Evolutionary conservation across 2,113 vertebrate species (phyloP), one percentile per base, ranked within the genome.

Genomic region (Hippocampus abdominalis): DNA sequence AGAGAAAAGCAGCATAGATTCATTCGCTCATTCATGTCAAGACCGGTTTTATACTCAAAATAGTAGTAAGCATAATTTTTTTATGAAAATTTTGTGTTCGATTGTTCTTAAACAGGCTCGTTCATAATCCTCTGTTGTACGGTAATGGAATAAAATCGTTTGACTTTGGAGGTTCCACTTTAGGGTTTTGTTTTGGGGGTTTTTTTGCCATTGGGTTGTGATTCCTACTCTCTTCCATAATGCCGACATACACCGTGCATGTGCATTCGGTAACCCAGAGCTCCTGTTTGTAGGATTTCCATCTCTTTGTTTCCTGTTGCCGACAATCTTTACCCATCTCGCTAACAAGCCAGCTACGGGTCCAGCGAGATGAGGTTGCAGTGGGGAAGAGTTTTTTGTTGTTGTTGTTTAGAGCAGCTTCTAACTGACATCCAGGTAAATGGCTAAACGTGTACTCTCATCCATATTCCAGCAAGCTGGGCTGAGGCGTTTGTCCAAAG

Each of bases 391-490:
- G 84, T 77, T 76, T 78, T 72, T 81, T 6, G 4, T 36, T 36
- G 32, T 36, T 36, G 32, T 89, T 91, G 88, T 91, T 90, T 87
- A 76, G 85, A 84, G 80, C 80, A 60, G 74, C 84, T 84, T 89
- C 78, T 82, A 66, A 81, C 89, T 89, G 90, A 91, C 89, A 90
- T 87, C 72, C 82, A 85, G 90, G 89, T 93, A 92, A 92, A 92
- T 88, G 89, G 89, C 82, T 87, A 89, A 91, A 87, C 84, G 84
- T 82, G 80, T 86, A 87, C 80, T 76, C 89, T 93, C 89, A 93
- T 93, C 90, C 89, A 92, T 93, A 93, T 93, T 93, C 90, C 89
- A 93, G 87, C 78, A 88, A 79, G 76, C 84, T 77, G 75, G 82
- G 83, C 81, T 68, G 84, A 87, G 87, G 81, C 70, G 74, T 88